phyloP scores from a whole-genome alignment of 2,888 invertebrate species.

The Caenorhabditis virilis region DNA sequence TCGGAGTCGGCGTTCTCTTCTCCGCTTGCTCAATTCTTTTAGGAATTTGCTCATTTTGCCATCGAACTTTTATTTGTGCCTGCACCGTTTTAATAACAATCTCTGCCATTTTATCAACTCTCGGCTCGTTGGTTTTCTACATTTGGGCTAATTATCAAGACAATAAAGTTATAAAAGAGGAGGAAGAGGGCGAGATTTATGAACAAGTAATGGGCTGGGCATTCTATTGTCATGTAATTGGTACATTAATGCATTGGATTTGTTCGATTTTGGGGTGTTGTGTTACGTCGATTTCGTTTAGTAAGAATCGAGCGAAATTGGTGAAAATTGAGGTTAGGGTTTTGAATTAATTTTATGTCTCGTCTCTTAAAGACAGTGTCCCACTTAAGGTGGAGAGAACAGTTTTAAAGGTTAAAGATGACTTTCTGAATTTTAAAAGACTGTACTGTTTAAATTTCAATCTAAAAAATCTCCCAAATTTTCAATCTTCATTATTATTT shows the following conservation, averaged over 20 bases:
- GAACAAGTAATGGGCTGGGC: conserved; percentile 68
- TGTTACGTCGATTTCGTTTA: conserved; percentile 55
- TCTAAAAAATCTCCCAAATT: not conserved
- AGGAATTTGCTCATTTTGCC: conserved; percentile 54
- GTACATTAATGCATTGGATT: conserved; percentile 53
- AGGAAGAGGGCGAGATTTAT: conserved; percentile 61
- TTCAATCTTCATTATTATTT: conserved; percentile 10
- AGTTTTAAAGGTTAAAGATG: too few relatives aligned
- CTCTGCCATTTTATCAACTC: conserved; percentile 51
- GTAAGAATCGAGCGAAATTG: conserved; percentile 53
- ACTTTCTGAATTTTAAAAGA: too few relatives aligned
- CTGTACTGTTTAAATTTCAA: not conserved
- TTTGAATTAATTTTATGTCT: too few relatives aligned
- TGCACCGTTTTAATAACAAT: conserved; percentile 59
- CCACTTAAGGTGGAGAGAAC: too few relatives aligned
- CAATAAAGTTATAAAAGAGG: conserved; percentile 66
- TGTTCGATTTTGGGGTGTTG: conserved; percentile 62
- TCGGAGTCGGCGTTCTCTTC: conserved; percentile 54
- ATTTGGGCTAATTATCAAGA: conserved; percentile 66
- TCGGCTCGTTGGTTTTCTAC: conserved; percentile 60
- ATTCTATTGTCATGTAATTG: conserved; percentile 59
- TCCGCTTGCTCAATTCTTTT: conserved; percentile 44
- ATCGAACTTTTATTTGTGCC: conserved; percentile 53
- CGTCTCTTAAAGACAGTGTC: too few relatives aligned
- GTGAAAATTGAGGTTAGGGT: conserved; percentile 67